A percentile compares a stretch with the other conserved stretches of the same genome.
phyloP scores from a whole-genome alignment of 2,797 vertebrate species.

The Urosaurus nigricauda region DNA sequence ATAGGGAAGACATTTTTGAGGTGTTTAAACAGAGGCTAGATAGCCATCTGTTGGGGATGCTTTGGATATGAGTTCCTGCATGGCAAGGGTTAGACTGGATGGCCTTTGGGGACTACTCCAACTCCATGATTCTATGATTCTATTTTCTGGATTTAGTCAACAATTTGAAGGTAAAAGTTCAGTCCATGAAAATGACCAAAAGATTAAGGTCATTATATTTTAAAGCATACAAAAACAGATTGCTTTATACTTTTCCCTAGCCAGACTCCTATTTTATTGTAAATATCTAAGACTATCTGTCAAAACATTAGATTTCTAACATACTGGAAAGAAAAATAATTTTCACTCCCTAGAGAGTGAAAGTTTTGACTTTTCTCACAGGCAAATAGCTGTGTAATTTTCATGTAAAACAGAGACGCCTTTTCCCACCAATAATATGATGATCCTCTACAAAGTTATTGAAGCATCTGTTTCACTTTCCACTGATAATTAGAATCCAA shows the following conservation, averaged over 20 bases:
- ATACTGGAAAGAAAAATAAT: neutral
- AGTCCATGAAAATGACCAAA: slow-evolving; percentile 48
- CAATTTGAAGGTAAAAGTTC: slow-evolving; percentile 45
- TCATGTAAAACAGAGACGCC: neutral
- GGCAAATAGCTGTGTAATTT: slow-evolving; percentile 27
- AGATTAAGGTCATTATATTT: slow-evolving; percentile 35
- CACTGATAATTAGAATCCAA: slow-evolving; percentile 28
- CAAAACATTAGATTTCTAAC: rapidly evolving
- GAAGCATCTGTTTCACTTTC: slow-evolving; percentile 42
- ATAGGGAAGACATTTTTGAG: slow-evolving; percentile 27
- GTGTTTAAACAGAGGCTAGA: too few relatives aligned
- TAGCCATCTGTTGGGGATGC: too few relatives aligned
- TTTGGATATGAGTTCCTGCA: too few relatives aligned
- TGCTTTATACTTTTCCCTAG: neutral
- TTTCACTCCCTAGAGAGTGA: neutral
- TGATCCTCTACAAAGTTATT: slow-evolving; percentile 30
- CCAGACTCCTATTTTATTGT: neutral
- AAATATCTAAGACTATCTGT: slow-evolving; percentile 33
- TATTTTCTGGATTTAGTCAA: slow-evolving; percentile 16
- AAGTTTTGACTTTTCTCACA: rapidly evolving
- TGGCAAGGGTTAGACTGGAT: too few relatives aligned
- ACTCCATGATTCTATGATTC: too few relatives aligned
- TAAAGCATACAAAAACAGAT: slow-evolving; percentile 14
- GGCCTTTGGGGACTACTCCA: too few relatives aligned
- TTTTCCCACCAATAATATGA: neutral